A percentile compares a stretch with the other conserved stretches of the same genome.
Conservation (phyloP, 2,113 vertebrate species). For the Zeus faber region DNA sequence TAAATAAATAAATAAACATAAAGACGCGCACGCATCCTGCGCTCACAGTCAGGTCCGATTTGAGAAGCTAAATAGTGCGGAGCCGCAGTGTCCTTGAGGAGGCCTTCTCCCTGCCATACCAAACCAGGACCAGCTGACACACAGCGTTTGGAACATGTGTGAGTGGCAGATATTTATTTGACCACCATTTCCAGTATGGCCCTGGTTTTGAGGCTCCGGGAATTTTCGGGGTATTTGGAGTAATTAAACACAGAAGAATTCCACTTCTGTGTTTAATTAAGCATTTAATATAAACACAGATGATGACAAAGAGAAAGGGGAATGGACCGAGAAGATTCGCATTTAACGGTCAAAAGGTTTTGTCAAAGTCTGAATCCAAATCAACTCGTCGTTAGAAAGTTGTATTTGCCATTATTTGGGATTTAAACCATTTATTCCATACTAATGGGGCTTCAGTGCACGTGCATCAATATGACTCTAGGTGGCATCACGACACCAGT, state of each 20-base stretch:
- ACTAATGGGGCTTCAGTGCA: no score
- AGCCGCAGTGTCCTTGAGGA: constrained; percentile 44
- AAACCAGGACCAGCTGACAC: constrained; percentile 15
- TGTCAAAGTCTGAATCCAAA: no score
- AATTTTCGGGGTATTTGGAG: no score
- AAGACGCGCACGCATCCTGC: no score
- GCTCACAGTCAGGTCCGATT: not conserved
- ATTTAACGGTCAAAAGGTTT: not conserved
- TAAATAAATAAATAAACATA: no score
- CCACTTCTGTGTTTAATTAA: constrained; percentile 58
- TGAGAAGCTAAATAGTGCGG: constrained; percentile 8
- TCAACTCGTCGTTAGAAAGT: no score
- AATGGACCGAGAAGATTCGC: not conserved
- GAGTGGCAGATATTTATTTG: constrained; percentile 68
- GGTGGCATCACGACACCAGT: no score
- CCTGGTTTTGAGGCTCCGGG: constrained; percentile 5
- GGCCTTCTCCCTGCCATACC: constrained; percentile 18
- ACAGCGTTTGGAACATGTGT: constrained; percentile 45
- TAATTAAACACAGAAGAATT: no score
- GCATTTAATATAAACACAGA: constrained; percentile 48
- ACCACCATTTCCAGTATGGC: constrained; percentile 34
- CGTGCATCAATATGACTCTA: no score
- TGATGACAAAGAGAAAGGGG: constrained; percentile 25
- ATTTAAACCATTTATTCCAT: no score
- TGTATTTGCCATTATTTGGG: no score